Evolutionary conservation across 1,140 invertebrate genomes (phyloP).

Genomic region (Drosophila tristis): DNA sequence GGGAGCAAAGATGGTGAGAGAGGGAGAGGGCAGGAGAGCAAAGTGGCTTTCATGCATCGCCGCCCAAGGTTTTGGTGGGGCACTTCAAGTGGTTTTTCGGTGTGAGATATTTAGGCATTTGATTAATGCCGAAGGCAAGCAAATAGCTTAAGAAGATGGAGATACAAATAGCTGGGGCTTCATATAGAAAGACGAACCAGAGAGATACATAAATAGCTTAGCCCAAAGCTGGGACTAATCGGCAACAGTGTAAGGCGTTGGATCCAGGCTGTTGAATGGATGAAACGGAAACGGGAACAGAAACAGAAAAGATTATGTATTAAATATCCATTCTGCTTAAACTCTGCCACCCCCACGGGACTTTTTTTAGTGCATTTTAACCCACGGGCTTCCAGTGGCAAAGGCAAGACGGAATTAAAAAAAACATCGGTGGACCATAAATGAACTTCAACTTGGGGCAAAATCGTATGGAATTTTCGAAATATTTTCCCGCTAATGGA

Average conservation of each 20-base stretch:
- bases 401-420: no score
- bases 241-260: conserved; percentile 12
- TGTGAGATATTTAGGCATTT: conserved; percentile 48
- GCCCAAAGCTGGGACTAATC: conserved; percentile 31
- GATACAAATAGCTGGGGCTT: conserved; percentile 7
- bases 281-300: background rate
- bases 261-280: conserved; percentile 15
- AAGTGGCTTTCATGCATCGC: conserved; percentile 60
- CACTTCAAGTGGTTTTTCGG: conserved; percentile 16
- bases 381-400: no score
- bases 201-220: no score
- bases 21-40: background rate
- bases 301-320: background rate
- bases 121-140: conserved; percentile 59
- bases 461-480: conserved; percentile 23
- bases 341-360: background rate
- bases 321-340: conserved; percentile 1
- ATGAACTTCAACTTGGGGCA: conserved; percentile 2
- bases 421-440: no score
- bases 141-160: conserved; percentile 9
- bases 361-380: conserved; percentile 4
- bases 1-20: background rate
- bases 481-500: conserved; percentile 34
- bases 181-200: no score
- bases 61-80: conserved; percentile 38